Evolutionary conservation across 2,797 vertebrate species (phyloP).

Genomic region (Falco columbarius): DNA sequence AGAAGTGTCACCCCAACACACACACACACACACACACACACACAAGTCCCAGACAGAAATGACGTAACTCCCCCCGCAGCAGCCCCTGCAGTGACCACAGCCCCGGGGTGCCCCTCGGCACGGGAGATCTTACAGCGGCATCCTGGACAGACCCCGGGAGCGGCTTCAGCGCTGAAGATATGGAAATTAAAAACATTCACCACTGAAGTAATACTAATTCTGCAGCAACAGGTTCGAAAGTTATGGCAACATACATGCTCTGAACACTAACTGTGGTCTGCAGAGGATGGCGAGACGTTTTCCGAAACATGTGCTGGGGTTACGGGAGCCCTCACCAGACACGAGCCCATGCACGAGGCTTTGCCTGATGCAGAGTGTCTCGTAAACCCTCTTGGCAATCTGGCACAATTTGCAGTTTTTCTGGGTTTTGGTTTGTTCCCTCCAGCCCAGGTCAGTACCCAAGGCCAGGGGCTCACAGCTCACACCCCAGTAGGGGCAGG

Average conservation of each 20-base stretch:
- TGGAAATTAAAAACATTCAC: background rate
- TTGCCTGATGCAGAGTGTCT: background rate
- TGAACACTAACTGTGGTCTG: background rate
- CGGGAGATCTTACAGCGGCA: background rate
- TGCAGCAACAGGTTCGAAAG: constrained; percentile 9
- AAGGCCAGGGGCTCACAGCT: background rate
- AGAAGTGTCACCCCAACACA: background rate
- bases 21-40: background rate
- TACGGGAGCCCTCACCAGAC: background rate
- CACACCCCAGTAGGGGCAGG: accelerated
- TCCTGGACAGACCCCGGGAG: background rate
- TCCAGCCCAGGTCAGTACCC: background rate
- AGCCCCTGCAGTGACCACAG: background rate
- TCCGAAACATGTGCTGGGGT: background rate
- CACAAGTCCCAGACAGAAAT: background rate
- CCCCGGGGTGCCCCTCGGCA: background rate
- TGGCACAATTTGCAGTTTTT: constrained; percentile 64
- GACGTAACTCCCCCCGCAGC: background rate
- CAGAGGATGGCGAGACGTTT: background rate
- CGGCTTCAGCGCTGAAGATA: background rate
- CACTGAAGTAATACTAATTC: background rate
- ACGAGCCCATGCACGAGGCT: background rate
- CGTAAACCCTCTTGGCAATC: background rate
- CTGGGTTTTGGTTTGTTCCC: constrained; percentile 17
- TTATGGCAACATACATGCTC: background rate